Evolutionary conservation across 2,888 invertebrate species (phyloP).

Genomic region (Hirtodrosophila duncani): DNA sequence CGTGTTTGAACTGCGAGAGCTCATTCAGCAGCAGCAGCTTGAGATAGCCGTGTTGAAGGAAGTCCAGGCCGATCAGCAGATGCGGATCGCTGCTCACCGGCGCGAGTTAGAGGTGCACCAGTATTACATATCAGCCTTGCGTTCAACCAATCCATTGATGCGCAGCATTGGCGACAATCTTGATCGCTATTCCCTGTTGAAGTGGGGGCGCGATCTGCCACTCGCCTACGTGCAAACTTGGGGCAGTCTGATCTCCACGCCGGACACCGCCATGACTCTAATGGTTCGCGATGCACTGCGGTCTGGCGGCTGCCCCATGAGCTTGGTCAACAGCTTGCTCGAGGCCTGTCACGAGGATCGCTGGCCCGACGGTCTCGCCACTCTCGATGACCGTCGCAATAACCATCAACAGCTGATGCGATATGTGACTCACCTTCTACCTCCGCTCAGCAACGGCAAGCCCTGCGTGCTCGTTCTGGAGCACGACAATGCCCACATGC

Average conservation of each 20-base stretch:
- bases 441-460: constrained; percentile 19
- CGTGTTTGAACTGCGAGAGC: constrained; percentile 35
- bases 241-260: constrained; percentile 57
- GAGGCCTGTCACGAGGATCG: constrained; percentile 47
- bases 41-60: constrained; percentile 25
- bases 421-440: constrained; percentile 38
- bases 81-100: constrained; percentile 29
- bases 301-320: constrained; percentile 41
- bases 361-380: constrained; percentile 46
- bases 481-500: constrained; percentile 50
- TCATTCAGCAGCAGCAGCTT: constrained; percentile 5
- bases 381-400: constrained; percentile 43
- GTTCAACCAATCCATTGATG: constrained; percentile 44
- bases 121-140: constrained; percentile 45
- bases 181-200: constrained; percentile 48
- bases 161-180: constrained; percentile 53
- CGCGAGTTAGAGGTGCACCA: constrained; percentile 55
- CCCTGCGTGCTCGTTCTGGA: constrained; percentile 42
- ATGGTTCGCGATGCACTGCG: constrained; percentile 37
- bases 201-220: constrained; percentile 40
- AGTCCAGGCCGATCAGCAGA: constrained; percentile 28
- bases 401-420: constrained; percentile 29
- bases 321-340: constrained; percentile 34
- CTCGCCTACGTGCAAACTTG: constrained; percentile 37
- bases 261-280: constrained; percentile 41